Evolutionary conservation across 23 tunicate genomes (phyloP).

Genomic region (Botrylloides violaceus): DNA sequence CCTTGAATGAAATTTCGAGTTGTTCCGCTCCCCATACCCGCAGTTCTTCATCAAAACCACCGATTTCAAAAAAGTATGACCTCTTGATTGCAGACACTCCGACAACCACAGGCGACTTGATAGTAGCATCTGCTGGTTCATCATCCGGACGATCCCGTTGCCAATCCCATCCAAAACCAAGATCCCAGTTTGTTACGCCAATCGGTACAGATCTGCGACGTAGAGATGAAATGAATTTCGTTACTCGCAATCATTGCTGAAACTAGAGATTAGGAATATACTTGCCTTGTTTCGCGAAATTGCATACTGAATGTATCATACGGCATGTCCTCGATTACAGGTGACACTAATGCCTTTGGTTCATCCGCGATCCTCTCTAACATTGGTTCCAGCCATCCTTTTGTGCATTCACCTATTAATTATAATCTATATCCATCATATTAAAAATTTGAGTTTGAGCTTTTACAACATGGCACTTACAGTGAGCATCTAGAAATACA

Average conservation of each 20-base stretch:
- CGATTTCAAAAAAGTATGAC: neutral
- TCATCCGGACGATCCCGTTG: neutral
- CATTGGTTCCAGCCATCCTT: neutral
- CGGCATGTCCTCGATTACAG: neutral
- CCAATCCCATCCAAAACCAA: neutral
- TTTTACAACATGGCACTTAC: neutral
- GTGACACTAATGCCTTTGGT: neutral
- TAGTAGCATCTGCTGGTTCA: neutral
- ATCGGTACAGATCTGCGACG: neutral
- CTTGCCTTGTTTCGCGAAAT: neutral
- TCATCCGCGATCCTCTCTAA: neutral
- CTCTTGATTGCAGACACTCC: neutral
- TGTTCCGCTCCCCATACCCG: neutral
- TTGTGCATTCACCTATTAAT: neutral
- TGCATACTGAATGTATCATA: neutral
- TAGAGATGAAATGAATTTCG: neutral
- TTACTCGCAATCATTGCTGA: neutral
- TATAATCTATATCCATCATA: neutral
- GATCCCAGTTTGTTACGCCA: neutral
- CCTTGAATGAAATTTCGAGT: neutral
- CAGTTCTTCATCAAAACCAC: neutral
- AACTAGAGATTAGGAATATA: neutral
- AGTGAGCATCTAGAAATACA: neutral
- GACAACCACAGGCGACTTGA: neutral
- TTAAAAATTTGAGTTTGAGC: neutral